Percentiles rank a stretch among this genome's conserved stretches.
These are phyloP conservation scores for Catocala fraxini DNA, from an alignment of 2,888 invertebrate species.

Conservation along the genomic window DNA sequence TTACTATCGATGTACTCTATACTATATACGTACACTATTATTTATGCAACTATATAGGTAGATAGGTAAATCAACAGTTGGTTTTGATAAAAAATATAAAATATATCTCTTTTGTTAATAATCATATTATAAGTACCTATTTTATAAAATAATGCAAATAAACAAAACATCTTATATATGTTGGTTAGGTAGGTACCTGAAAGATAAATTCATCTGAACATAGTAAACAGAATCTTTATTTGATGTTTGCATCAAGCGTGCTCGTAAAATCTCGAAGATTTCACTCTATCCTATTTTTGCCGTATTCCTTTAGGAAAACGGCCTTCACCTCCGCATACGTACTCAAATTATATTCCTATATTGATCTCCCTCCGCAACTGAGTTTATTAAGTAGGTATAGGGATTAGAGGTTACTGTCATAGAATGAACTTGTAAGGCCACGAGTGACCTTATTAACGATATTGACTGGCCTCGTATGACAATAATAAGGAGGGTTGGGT, in stretches of 20 bases:
- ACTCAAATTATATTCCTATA: slow-evolving; percentile 10
- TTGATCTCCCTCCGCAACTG: slow-evolving; percentile 15
- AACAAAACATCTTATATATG: slow-evolving; percentile 20
- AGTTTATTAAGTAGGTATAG: background rate
- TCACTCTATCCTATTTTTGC: slow-evolving; percentile 27
- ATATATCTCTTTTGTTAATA: too few relatives aligned
- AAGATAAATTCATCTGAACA: slow-evolving; percentile 25
- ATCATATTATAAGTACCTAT: too few relatives aligned
- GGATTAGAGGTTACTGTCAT: background rate
- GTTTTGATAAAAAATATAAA: too few relatives aligned
- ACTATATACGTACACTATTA: slow-evolving; percentile 15
- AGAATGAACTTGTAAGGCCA: background rate
- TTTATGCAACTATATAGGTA: too few relatives aligned
- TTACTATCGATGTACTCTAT: slow-evolving; percentile 47
- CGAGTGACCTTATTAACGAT: background rate
- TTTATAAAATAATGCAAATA: too few relatives aligned
- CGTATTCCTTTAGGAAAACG: slow-evolving; percentile 32
- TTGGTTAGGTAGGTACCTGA: slow-evolving; percentile 26
- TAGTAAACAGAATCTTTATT: slow-evolving; percentile 19
- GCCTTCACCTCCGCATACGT: slow-evolving; percentile 16
- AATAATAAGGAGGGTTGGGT: background rate
- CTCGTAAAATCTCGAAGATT: slow-evolving; percentile 17
- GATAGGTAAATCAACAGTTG: background rate
- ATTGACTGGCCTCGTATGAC: background rate
- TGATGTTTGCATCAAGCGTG: slow-evolving; percentile 6